phyloP scores from a whole-genome alignment of 2,888 invertebrate species.

The Hydrotaea diabolus region DNA sequence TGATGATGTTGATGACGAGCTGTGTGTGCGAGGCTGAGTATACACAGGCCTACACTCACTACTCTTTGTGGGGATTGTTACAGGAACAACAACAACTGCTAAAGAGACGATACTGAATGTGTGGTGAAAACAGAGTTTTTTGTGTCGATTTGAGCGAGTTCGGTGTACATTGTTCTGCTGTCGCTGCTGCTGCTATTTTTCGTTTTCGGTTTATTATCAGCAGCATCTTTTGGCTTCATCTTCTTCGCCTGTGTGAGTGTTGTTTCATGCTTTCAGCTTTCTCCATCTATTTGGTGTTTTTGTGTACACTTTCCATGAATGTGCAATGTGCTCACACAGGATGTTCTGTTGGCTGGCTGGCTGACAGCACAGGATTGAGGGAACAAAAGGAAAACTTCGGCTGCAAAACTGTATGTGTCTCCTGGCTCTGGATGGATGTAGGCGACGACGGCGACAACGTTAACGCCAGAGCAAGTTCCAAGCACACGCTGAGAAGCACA shows the following conservation, averaged over 20 bases:
- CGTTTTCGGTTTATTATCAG: neutral
- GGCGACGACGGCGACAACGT: neutral
- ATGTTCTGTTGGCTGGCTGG: neutral
- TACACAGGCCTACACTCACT: neutral
- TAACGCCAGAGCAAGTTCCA: slow-evolving; percentile 3
- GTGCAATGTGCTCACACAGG: slow-evolving; percentile 54
- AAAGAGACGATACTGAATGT: slow-evolving; percentile 1
- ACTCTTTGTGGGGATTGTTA: neutral
- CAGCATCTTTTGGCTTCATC: neutral
- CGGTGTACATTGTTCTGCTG: neutral
- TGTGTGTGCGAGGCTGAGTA: neutral
- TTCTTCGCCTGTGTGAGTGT: neutral
- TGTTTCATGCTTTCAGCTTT: neutral
- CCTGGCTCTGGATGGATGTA: slow-evolving; percentile 9
- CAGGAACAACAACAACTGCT: neutral
- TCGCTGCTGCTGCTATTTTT: no score
- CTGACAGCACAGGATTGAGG: neutral
- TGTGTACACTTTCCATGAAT: slow-evolving; percentile 47
- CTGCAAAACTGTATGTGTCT: slow-evolving; percentile 20
- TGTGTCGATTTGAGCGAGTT: slow-evolving; percentile 13
- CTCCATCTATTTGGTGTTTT: neutral
- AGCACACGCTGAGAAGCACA: slow-evolving; percentile 32
- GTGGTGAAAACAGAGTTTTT: slow-evolving; percentile 26
- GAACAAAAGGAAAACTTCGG: neutral
- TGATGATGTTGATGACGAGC: no score